These are phyloP conservation scores for human (Homo sapiens) DNA, from an alignment of 2,113 vertebrate genomes.

Conservation along the genomic window DNA sequence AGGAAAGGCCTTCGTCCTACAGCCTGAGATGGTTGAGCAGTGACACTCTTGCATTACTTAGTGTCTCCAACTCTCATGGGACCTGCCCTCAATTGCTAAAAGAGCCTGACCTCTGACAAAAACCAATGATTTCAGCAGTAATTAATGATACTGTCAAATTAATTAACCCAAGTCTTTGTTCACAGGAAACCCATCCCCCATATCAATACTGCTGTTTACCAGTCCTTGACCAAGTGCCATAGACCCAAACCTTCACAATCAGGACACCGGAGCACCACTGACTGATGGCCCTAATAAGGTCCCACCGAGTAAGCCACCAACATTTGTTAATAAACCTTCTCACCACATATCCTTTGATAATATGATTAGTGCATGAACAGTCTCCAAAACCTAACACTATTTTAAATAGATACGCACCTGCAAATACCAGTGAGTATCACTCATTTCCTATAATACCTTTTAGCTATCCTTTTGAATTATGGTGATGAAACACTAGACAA, in stretches of 20 bases:
- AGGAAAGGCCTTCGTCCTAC: not conserved
- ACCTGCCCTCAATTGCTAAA: constrained; percentile 69
- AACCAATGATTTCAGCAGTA: constrained; percentile 70
- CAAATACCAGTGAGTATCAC: not conserved
- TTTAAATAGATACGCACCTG: not conserved
- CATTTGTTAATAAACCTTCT: constrained; percentile 6
- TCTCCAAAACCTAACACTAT: not conserved
- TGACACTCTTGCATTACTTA: not conserved
- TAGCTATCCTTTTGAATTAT: not conserved
- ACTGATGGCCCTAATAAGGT: not conserved
- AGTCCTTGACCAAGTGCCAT: constrained; percentile 22
- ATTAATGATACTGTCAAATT: constrained; percentile 79
- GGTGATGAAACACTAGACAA: constrained; percentile 38
- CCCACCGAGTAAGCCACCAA: not conserved
- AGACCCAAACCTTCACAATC: not conserved
- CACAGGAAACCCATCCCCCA: constrained; percentile 9
- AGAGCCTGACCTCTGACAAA: constrained; percentile 74
- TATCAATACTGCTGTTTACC: constrained; percentile 41
- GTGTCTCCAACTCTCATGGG: not conserved
- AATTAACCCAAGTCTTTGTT: constrained; percentile 76
- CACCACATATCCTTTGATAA: not conserved
- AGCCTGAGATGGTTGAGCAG: not conserved
- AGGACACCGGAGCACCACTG: not conserved
- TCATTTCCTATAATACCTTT: not conserved
- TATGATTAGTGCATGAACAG: not conserved